Evolutionary conservation across 2,113 vertebrate species (phyloP).

Genomic region (Menidia beryllina): DNA sequence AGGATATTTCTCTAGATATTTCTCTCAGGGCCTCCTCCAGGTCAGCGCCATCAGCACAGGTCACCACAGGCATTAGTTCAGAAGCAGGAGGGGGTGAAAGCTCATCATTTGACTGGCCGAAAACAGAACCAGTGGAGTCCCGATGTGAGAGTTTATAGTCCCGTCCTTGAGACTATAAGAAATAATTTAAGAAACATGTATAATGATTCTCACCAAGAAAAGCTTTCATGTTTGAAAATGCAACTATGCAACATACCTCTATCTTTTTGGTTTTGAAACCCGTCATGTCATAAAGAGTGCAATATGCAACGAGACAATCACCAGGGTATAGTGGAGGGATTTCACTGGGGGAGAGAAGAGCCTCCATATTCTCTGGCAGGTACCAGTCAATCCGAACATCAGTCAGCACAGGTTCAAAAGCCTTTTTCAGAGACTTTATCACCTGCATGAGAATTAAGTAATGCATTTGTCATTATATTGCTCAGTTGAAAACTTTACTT

Average conservation of each 20-base stretch:
- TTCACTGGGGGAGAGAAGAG: constrained; percentile 92
- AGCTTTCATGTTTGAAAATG: background rate
- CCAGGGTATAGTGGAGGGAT: constrained; percentile 94
- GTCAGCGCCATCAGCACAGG: constrained; percentile 70
- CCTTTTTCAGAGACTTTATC: constrained; percentile 93
- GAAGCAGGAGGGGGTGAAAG: constrained; percentile 65
- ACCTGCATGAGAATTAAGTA: constrained; percentile 80
- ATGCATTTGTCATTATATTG: background rate
- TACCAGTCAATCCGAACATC: constrained; percentile 98
- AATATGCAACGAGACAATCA: constrained; percentile 91
- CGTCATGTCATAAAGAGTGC: constrained; percentile 89
- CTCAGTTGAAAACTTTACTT: background rate
- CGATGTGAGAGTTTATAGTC: constrained; percentile 61
- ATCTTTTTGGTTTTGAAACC: constrained; percentile 80
- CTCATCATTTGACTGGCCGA: constrained; percentile 86
- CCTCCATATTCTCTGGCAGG: constrained; percentile 93
- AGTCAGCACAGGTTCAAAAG: constrained; percentile 93
- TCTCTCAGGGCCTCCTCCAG: constrained; percentile 78
- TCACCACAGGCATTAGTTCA: constrained; percentile 76
- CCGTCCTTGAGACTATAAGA: constrained; percentile 76
- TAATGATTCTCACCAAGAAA: background rate
- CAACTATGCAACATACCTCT: constrained; percentile 65
- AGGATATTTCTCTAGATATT: constrained; percentile 84
- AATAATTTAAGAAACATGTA: constrained; percentile 6
- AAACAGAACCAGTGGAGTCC: constrained; percentile 81